Conservation (phyloP, 2,888 invertebrate species). For the Theretra japonica region DNA sequence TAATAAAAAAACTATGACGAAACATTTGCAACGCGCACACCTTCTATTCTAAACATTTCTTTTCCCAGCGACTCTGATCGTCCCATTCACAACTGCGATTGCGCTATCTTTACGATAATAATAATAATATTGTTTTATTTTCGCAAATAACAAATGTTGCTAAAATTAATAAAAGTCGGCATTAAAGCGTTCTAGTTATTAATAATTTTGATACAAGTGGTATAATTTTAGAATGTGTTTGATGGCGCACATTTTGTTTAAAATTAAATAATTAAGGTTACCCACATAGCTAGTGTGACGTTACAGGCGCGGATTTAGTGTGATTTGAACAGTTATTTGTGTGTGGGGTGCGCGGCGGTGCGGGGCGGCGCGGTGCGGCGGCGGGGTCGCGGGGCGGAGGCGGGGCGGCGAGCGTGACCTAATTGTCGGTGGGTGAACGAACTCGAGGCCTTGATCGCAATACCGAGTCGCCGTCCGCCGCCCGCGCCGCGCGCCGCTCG, state of each 20-base stretch:
- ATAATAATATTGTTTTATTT: neutral
- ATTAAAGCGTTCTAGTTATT: neutral
- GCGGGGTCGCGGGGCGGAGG: slow-evolving; percentile 10
- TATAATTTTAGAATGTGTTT: slow-evolving; percentile 16
- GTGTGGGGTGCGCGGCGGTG: slow-evolving; percentile 63
- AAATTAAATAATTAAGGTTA: slow-evolving; percentile 57
- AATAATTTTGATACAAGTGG: neutral
- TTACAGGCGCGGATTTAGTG: slow-evolving; percentile 78
- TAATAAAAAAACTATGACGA: slow-evolving; percentile 21
- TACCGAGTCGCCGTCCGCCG: slow-evolving; percentile 61
- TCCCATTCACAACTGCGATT: neutral
- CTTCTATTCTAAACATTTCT: slow-evolving; percentile 1
- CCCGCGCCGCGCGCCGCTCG: slow-evolving; percentile 44
- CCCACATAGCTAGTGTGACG: slow-evolving; percentile 66
- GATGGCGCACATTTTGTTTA: slow-evolving; percentile 30
- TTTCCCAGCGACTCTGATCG: neutral
- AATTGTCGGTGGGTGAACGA: slow-evolving; percentile 81
- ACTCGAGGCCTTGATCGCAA: slow-evolving; percentile 84
- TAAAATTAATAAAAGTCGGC: neutral
- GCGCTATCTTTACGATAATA: neutral
- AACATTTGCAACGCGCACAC: slow-evolving; percentile 13
- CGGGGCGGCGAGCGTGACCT: slow-evolving; percentile 75
- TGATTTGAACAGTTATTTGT: slow-evolving; percentile 77
- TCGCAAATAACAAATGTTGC: slow-evolving; percentile 6
- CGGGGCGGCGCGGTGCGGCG: slow-evolving; percentile 51